Evolutionary conservation across 2,113 vertebrate genomes (phyloP).

Genomic region (Odocoileus hemionus): DNA sequence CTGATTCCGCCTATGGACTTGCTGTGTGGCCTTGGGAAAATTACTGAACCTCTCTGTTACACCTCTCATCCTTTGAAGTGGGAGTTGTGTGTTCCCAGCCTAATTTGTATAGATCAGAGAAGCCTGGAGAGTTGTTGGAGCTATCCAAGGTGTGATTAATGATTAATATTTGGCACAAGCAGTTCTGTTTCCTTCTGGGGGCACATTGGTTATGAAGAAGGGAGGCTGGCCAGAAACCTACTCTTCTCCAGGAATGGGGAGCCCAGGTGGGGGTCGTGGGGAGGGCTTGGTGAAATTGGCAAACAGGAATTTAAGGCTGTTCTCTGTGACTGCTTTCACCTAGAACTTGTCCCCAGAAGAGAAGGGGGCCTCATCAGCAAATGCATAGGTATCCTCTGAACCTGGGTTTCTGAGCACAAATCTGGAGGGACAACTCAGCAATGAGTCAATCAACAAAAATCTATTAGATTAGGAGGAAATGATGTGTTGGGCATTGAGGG

Average conservation of each 20-base stretch:
- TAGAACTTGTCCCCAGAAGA: neutral
- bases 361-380: neutral
- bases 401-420: neutral
- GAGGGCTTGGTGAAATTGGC: neutral
- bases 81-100: neutral
- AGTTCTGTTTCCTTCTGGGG: neutral
- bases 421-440: neutral
- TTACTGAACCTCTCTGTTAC: neutral
- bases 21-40: neutral
- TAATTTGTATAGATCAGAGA: neutral
- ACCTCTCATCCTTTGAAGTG: neutral
- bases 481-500: too few relatives aligned
- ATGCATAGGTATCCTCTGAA: neutral
- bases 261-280: fast-evolving
- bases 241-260: neutral
- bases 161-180: neutral
- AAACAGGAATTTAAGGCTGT: neutral
- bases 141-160: neutral
- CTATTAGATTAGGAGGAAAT: neutral
- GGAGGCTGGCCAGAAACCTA: neutral
- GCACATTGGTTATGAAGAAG: neutral
- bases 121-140: neutral
- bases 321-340: neutral
- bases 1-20: neutral
- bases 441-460: neutral